These are phyloP conservation scores for Cataglyphis altisquamis DNA, from an alignment of 2,888 invertebrate genomes.

Conservation along the genomic window DNA sequence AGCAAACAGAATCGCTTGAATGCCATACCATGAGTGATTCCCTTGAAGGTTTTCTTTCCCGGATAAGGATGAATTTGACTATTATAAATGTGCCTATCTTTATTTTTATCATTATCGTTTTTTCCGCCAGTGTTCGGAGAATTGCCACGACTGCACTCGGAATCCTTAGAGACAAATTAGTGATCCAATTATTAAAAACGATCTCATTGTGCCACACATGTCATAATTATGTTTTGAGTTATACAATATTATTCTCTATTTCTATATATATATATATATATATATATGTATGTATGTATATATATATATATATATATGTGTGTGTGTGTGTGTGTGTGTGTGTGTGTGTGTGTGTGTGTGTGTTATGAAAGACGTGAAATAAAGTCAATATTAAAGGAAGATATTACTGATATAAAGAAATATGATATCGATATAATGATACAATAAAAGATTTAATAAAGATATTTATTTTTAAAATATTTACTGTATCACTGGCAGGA, in stretches of 20 bases:
- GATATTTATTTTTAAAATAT: background rate
- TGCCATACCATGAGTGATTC: slow-evolving; percentile 80
- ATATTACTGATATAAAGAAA: slow-evolving; percentile 20
- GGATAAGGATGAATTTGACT: slow-evolving; percentile 80
- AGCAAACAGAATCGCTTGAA: slow-evolving; percentile 18
- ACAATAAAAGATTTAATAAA: background rate
- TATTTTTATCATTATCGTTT: slow-evolving; percentile 80
- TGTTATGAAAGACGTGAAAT: background rate
- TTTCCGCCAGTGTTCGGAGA: slow-evolving; percentile 85
- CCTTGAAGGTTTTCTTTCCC: slow-evolving; percentile 83
- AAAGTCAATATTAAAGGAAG: slow-evolving; percentile 26
- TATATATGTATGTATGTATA: too few relatives aligned
- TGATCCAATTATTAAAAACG: background rate
- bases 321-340: too few relatives aligned
- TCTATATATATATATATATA: background rate
- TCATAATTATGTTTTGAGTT: background rate
- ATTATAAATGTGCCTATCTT: slow-evolving; percentile 81
- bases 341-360: too few relatives aligned
- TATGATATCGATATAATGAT: background rate
- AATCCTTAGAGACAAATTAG: slow-evolving; percentile 78
- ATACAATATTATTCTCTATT: background rate
- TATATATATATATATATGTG: too few relatives aligned
- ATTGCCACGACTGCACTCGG: slow-evolving; percentile 85
- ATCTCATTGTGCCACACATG: background rate
- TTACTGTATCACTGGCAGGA: slow-evolving; percentile 84